Evolutionary conservation across 2,888 invertebrate species (phyloP).

Genomic region (Torymus auratus): DNA sequence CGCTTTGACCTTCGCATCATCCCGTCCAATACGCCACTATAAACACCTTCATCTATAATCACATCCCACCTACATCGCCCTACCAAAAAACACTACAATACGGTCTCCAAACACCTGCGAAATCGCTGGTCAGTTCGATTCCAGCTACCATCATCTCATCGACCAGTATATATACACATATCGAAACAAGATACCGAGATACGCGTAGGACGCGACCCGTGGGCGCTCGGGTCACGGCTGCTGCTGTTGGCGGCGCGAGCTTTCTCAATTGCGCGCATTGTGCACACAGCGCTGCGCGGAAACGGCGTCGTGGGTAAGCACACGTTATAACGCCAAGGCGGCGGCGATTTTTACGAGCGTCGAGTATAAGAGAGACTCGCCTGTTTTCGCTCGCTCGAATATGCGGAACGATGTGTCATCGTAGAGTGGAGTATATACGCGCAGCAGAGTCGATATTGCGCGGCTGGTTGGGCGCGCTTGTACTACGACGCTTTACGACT

Average conservation of each 20-base stretch:
- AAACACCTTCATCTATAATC: too few species aligned
- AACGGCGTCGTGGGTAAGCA: conserved; percentile 18
- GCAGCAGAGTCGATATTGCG: background rate
- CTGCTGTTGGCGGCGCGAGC: background rate
- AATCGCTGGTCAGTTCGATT: too few species aligned
- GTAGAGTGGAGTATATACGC: background rate
- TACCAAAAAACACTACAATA: too few species aligned
- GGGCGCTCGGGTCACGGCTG: conserved; percentile 35
- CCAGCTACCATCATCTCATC: too few species aligned
- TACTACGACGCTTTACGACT: too few species aligned
- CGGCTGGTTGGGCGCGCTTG: background rate
- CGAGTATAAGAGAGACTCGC: background rate
- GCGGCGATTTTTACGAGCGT: conserved; percentile 6
- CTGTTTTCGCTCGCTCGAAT: background rate
- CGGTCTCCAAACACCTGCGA: too few species aligned
- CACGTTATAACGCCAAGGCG: background rate
- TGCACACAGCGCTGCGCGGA: background rate
- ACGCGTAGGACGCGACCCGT: background rate
- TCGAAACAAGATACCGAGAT: too few species aligned
- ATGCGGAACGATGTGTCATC: conserved; percentile 27
- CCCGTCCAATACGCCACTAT: too few species aligned
- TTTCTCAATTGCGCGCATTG: conserved; percentile 27
- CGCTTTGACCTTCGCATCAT: background rate
- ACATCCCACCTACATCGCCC: too few species aligned
- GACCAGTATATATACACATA: too few species aligned